Percentiles rank a stretch among this genome's conserved stretches.
These are phyloP conservation scores for Zonotrichia albicollis DNA, from an alignment of 2,797 vertebrate genomes.

Conservation along the genomic window DNA sequence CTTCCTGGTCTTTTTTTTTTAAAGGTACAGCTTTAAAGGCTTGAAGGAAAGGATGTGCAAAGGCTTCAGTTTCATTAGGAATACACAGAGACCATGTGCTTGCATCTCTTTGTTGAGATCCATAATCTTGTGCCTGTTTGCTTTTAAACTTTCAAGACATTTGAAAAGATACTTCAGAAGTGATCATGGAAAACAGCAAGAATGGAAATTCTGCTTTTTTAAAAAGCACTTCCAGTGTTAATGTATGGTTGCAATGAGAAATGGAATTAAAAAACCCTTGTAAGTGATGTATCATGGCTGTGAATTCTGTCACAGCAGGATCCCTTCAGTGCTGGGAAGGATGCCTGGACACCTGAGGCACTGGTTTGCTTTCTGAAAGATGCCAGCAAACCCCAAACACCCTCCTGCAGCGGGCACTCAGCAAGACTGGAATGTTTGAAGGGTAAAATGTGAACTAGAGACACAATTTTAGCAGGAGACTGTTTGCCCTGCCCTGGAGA, in stretches of 20 bases:
- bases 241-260: not conserved
- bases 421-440: not conserved
- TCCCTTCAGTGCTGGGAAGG: not conserved
- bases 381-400: not conserved
- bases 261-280: not conserved
- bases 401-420: not conserved
- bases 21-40: not conserved
- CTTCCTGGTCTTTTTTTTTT: not conserved
- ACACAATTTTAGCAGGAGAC: not conserved
- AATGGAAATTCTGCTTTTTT: not conserved
- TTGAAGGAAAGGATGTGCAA: not conserved
- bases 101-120: not conserved
- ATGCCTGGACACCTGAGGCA: not conserved
- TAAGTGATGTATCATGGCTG: not conserved
- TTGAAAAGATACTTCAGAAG: not conserved
- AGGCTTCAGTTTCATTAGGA: not conserved
- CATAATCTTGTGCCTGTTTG: not conserved
- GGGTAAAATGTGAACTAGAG: not conserved
- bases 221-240: not conserved
- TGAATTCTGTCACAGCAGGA: not conserved
- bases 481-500: not conserved
- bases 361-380: not conserved
- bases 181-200: not conserved
- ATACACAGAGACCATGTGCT: fast-evolving
- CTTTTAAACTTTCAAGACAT: not conserved